These are phyloP conservation scores for Oasisia sp. DNA, from an alignment of 2,888 invertebrate genomes.

Conservation along the genomic window DNA sequence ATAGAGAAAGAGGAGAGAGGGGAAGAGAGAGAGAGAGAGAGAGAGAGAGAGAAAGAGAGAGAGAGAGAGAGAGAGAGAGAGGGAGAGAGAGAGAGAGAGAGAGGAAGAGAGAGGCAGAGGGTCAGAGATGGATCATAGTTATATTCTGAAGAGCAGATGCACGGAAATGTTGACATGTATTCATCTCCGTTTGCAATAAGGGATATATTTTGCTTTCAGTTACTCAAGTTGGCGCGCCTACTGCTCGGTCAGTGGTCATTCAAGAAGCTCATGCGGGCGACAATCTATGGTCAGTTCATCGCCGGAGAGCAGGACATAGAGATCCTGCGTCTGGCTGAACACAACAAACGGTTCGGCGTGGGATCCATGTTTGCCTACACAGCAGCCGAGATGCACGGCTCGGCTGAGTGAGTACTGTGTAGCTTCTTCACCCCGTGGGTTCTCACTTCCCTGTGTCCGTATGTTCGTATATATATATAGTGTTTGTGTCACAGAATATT, in stretches of 20 bases:
- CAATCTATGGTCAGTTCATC: slow-evolving; percentile 68
- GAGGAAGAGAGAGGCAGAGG: background rate
- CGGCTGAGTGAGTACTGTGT: slow-evolving; percentile 19
- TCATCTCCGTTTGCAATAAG: background rate
- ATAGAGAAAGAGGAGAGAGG: background rate
- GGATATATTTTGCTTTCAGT: slow-evolving; percentile 40
- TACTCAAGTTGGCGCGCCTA: slow-evolving; percentile 47
- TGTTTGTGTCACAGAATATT: too few species aligned
- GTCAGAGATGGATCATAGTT: too few species aligned
- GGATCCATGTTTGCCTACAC: slow-evolving; percentile 43
- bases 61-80: background rate
- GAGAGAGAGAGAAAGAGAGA: background rate
- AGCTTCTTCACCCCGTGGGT: background rate
- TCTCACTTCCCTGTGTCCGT: too few species aligned
- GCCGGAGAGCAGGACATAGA: slow-evolving; percentile 62
- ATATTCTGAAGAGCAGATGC: background rate
- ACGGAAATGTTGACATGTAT: background rate
- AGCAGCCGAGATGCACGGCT: slow-evolving; percentile 40
- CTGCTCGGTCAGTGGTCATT: slow-evolving; percentile 55
- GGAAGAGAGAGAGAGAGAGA: background rate
- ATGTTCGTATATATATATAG: too few species aligned
- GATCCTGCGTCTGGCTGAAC: slow-evolving; percentile 43
- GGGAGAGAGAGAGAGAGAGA: slow-evolving; percentile 18
- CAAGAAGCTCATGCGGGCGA: slow-evolving; percentile 57
- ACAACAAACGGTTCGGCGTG: slow-evolving; percentile 32